phyloP scores from a whole-genome alignment of 2,797 vertebrate species.

The Leptoclinus maculatus region DNA sequence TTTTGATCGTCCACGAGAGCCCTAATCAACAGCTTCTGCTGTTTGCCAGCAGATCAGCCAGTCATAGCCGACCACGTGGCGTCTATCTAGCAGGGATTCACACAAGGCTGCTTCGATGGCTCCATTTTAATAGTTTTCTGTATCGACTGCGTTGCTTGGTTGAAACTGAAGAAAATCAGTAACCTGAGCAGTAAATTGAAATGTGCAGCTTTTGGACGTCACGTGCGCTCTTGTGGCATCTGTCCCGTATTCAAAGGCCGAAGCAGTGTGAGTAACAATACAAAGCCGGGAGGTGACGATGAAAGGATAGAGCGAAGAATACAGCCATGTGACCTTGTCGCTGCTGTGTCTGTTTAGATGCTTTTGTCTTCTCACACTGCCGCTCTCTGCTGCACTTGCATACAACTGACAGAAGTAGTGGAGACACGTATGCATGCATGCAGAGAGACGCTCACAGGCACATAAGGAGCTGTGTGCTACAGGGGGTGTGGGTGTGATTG shows the following conservation, averaged over 20 bases:
- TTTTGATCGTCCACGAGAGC: conserved; percentile 42
- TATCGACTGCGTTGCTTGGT: conserved; percentile 3
- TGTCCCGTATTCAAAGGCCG: background rate
- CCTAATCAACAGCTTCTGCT: conserved; percentile 57
- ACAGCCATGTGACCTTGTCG: conserved; percentile 49
- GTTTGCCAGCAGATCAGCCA: conserved; percentile 46
- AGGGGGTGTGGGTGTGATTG: conserved; percentile 71
- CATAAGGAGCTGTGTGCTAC: conserved; percentile 54
- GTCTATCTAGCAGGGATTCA: conserved; percentile 29
- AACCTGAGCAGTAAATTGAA: background rate
- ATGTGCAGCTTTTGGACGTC: conserved; percentile 25
- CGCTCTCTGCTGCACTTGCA: conserved; percentile 16
- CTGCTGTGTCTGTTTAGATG: conserved; percentile 44
- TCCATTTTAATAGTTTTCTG: conserved; percentile 22
- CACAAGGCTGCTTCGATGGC: conserved; percentile 24
- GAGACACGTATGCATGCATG: background rate
- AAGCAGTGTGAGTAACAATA: conserved; percentile 18
- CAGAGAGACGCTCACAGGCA: conserved; percentile 27
- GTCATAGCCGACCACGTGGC: conserved; percentile 31
- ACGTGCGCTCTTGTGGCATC: background rate
- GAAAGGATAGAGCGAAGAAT: conserved; percentile 19
- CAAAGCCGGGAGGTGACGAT: conserved; percentile 29
- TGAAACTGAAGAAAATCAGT: background rate
- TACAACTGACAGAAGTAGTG: conserved; percentile 19
- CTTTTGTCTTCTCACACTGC: conserved; percentile 49